A percentile compares a stretch with the other conserved stretches of the same genome.
Evolutionary conservation across 2,113 vertebrate species (phyloP).

Genomic region (Siniperca knerii): DNA sequence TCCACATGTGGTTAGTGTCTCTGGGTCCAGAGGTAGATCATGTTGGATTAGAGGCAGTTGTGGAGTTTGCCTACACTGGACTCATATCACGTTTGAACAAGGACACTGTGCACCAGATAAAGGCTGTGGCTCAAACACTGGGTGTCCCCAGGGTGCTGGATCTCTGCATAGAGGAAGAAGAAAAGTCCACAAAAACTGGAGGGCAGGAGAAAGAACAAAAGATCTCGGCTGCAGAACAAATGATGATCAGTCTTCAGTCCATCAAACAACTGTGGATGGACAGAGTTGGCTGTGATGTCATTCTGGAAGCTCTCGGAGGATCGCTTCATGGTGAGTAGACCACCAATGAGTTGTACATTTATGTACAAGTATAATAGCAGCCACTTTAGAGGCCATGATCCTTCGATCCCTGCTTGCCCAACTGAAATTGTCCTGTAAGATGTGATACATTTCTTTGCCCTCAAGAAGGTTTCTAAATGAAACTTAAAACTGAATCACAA

Average conservation of each 20-base stretch:
- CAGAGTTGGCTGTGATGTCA: slow-evolving; percentile 88
- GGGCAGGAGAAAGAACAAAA: neutral
- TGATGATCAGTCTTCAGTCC: slow-evolving; percentile 78
- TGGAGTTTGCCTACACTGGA: slow-evolving; percentile 91
- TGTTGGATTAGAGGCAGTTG: slow-evolving; percentile 82
- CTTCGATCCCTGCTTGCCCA: neutral
- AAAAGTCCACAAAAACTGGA: slow-evolving; percentile 2
- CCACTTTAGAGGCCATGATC: neutral
- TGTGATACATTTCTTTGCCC: too few relatives aligned
- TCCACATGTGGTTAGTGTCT: slow-evolving; percentile 39
- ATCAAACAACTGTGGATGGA: slow-evolving; percentile 82
- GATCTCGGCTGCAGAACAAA: slow-evolving; percentile 79
- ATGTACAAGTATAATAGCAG: neutral
- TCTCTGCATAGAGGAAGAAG: slow-evolving; percentile 64
- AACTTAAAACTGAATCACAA: neutral
- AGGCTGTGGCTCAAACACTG: slow-evolving; percentile 78
- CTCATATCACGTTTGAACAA: slow-evolving; percentile 57
- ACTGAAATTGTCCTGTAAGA: neutral
- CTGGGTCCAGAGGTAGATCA: slow-evolving; percentile 67
- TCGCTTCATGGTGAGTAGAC: slow-evolving; percentile 81
- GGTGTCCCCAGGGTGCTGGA: slow-evolving; percentile 82
- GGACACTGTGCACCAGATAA: slow-evolving; percentile 66
- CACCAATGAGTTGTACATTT: neutral
- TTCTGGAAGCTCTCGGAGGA: slow-evolving; percentile 81
- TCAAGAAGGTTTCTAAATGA: neutral